A percentile compares a stretch with the other conserved stretches of the same genome.
Conservation (phyloP, 2,113 vertebrate species). For the Chaenogobius annularis region DNA sequence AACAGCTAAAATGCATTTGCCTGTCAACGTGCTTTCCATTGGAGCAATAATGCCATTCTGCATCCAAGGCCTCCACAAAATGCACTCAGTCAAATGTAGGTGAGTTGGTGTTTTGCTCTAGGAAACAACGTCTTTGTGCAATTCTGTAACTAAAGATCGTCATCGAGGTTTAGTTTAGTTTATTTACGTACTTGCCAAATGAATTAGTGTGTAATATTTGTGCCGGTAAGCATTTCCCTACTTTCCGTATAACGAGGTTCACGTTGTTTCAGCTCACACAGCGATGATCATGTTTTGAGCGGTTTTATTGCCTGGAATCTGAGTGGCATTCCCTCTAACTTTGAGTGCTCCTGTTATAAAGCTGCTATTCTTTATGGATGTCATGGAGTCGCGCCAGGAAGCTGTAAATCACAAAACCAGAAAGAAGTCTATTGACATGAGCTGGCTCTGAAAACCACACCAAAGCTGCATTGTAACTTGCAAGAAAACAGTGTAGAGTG, state of each 20-base stretch:
- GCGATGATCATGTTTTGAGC: background rate
- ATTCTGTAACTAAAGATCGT: too few species aligned
- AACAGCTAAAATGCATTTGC: background rate
- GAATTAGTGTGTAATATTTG: background rate
- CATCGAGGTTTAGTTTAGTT: too few species aligned
- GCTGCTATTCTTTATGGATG: slow-evolving; percentile 20
- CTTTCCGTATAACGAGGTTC: background rate
- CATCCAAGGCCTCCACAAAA: too few species aligned
- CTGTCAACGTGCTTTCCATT: background rate
- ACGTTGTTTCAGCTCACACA: background rate
- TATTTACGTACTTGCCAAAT: too few species aligned
- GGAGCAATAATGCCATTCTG: background rate
- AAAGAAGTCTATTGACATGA: slow-evolving; percentile 12
- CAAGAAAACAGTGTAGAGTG: slow-evolving; percentile 17
- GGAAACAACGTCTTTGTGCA: too few species aligned
- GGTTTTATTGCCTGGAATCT: slow-evolving; percentile 1
- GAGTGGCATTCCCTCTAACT: slow-evolving; percentile 1
- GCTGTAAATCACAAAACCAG: slow-evolving; percentile 36
- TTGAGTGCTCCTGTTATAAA: slow-evolving; percentile 23
- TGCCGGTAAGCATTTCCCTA: background rate
- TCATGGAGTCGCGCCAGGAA: slow-evolving; percentile 29
- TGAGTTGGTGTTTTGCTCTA: too few species aligned
- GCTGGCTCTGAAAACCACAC: slow-evolving; percentile 13
- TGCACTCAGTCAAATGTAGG: too few species aligned
- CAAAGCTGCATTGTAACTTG: slow-evolving; percentile 69